Conservation (phyloP, 1,140 invertebrate genomes). For the Schmidtea mediterranea region DNA sequence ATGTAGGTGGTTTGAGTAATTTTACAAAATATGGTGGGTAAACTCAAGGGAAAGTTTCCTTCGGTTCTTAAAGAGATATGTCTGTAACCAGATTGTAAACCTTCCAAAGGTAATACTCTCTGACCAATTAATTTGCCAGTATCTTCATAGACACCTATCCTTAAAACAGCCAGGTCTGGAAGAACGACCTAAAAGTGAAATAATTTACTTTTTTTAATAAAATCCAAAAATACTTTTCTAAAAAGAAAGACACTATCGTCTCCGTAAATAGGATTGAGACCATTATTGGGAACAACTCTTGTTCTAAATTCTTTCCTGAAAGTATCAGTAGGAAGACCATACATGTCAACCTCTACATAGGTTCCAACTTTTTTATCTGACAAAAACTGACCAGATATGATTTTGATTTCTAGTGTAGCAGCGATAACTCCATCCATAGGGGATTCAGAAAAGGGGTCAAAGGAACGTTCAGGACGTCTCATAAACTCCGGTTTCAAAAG, state of each 20-base stretch:
- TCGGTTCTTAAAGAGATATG: constrained; percentile 90
- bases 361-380: constrained; percentile 95
- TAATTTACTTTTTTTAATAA: background rate
- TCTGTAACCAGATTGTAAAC: constrained; percentile 72
- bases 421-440: constrained; percentile 98
- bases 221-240: constrained; percentile 44
- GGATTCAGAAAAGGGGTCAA: constrained; percentile 94
- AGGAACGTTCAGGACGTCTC: constrained; percentile 69
- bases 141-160: constrained; percentile 96
- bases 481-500: constrained; percentile 96
- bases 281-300: constrained; percentile 72
- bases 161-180: constrained; percentile 77
- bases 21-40: constrained; percentile 93
- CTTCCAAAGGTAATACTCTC: constrained; percentile 80
- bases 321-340: constrained; percentile 88
- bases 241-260: constrained; percentile 94
- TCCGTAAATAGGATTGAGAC: constrained; percentile 61
- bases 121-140: constrained; percentile 84
- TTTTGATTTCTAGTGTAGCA: constrained; percentile 81
- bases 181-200: constrained; percentile 47
- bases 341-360: constrained; percentile 99
- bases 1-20: constrained; percentile 98
- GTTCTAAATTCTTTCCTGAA: constrained; percentile 93
- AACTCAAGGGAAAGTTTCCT: constrained; percentile 89
- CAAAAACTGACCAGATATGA: constrained; percentile 94